Evolutionary conservation across 2,888 invertebrate species (phyloP), one percentile per base, ranked within the genome.

Genomic region (Nymphalis polychloros): DNA sequence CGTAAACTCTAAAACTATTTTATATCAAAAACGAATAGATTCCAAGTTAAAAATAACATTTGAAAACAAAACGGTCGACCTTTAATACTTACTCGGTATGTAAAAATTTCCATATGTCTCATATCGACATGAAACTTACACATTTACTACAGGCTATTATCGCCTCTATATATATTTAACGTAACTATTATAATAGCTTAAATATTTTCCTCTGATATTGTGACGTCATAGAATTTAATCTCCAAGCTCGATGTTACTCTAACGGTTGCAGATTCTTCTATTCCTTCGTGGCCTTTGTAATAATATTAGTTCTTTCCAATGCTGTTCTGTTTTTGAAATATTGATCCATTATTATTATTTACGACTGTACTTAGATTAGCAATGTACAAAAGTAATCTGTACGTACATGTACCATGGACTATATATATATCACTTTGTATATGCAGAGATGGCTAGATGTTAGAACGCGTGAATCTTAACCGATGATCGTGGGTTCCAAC

Each of bases 161-260:
- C 55, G n/a, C 55, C 55, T 31, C 55, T 55, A 55, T 35, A n/a
- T 17, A 10, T 31, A 31, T 31, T 17, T 0, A 1, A n/a, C 13
- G 6, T 55, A 55, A 55, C 2, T n/a, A 35, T 17, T 31, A 55
- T n/a, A 35, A 55, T 16, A 5, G 55, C 31, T 35, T 10, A 31
- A 31, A n/a, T 55, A 20, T 55, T 31, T 31, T 55, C 8, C 55
- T 8, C 20, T 10, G 55, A 41, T 57, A 57, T 57, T 41, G 17
- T 41, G 57, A 57, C 57, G 57, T 41, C 57, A 35, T 55, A 55
- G 53, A 55, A 55, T 55, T 55, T 55, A 55, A 55, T 55, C 53
- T 55, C 27, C 53, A 55, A 55, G 23, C 31, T 55, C 27, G 53
- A 31, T 55, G 31, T 55, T 55, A 31, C 31, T 55, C 27, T 55